Evolutionary conservation across 2,113 vertebrate species (phyloP).

Genomic region (Vimba vimba): DNA sequence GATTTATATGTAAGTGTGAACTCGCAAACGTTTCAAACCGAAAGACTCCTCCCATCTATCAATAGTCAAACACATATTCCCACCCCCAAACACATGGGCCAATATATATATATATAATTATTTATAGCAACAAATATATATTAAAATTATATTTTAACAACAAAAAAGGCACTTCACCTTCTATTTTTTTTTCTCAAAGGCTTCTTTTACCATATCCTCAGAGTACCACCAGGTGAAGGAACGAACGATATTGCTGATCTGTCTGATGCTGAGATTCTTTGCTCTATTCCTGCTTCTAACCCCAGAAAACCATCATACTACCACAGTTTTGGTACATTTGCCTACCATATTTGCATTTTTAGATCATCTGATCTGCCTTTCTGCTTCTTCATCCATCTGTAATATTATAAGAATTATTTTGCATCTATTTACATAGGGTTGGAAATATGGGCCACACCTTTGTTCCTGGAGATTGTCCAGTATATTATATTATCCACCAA

Average conservation of each 20-base stretch:
- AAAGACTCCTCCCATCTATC: neutral
- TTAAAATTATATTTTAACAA: neutral
- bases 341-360: neutral
- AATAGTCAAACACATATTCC: neutral
- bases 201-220: conserved; percentile 86
- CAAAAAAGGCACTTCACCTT: neutral
- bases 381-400: neutral
- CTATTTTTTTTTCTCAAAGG: conserved; percentile 68
- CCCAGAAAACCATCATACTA: conserved; percentile 87
- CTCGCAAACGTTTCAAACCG: neutral
- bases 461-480: neutral
- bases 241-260: conserved; percentile 70
- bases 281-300: conserved; percentile 81
- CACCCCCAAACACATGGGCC: neutral
- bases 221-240: conserved; percentile 77
- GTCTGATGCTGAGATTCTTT: conserved; percentile 82
- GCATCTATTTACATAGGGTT: conserved; percentile 2
- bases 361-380: neutral
- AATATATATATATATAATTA: neutral
- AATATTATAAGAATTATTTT: neutral
- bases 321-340: conserved; percentile 88
- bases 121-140: too few relatives aligned
- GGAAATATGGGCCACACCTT: neutral
- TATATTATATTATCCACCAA: neutral
- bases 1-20: too few relatives aligned